Base-by-base conservation (phyloP, 2,888 invertebrate species). In the Erpobdella octoculata region DNA sequence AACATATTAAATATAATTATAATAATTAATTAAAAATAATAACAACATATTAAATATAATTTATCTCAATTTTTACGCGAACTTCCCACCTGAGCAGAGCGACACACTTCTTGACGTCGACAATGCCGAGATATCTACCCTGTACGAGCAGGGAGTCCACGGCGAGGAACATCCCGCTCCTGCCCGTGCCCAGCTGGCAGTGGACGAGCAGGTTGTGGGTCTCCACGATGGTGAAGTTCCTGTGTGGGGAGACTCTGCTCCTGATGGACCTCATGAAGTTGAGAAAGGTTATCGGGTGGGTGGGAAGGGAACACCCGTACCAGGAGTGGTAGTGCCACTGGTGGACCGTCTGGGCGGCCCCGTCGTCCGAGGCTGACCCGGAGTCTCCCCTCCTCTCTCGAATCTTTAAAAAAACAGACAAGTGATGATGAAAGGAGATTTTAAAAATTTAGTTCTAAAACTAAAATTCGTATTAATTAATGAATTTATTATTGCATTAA, bases 91-190 rank as follows among this genome's bases (percentile, higher is more conserved):
- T 37, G 18, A 76, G 71, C 35, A 62, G 41, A 5, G 71, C 37
- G 2, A 74, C 73, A 31, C 72, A 73, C 28, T 59, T 35, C 46
- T 72, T 53, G 31, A 76, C 71, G 35, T 76, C 76, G n/a, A 76
- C 70, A 25, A 58, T 37, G 28, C 72, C 74, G 18, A 70, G 37
- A n/a, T 53, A 28, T 41, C 38, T 48, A 15, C 72, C 76, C 46
- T 75, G 68, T 18, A 66, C 21, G 53, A 74, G 48, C 8, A 76
- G 73, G 9, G 70, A 46, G 38, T 74, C 73, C 15, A 76, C 25
- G 15, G 76, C 76, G 9, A 76, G 18, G 59, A 66, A 76, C n/a
- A 74, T 8, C 0, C 76, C 76, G 61, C 74, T 73, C 8, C 76
- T 71, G 8, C 76, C 76, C 12, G 67, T 73, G 6, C 75, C 76